These are phyloP conservation scores for Agonopterix heracliana DNA, from an alignment of 2,888 invertebrate genomes.

Conservation along the genomic window DNA sequence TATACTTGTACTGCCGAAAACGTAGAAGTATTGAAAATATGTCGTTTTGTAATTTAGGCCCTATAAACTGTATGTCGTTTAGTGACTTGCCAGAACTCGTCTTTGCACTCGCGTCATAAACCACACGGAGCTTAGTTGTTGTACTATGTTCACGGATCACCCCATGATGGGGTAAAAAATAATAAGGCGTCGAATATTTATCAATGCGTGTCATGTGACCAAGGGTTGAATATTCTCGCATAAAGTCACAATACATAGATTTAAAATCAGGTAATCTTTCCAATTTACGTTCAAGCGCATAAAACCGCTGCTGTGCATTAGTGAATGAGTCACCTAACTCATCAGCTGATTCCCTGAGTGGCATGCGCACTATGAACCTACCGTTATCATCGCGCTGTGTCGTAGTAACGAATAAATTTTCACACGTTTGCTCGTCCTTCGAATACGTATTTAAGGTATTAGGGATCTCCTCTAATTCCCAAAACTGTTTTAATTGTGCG, in stretches of 20 bases:
- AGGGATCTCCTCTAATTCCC: constrained; percentile 15
- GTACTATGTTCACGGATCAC: constrained; percentile 1
- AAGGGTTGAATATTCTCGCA: constrained; percentile 4
- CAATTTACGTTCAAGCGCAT: not conserved
- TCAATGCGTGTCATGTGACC: constrained; percentile 5
- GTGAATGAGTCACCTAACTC: constrained; percentile 2
- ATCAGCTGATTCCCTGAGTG: constrained; percentile 5
- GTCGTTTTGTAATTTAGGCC: constrained; percentile 4
- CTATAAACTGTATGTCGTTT: constrained; percentile 1
- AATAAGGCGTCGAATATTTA: constrained; percentile 1
- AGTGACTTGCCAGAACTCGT: not conserved
- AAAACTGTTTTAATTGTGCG: constrained; percentile 10
- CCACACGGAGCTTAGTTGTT: constrained; percentile 2
- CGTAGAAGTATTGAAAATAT: constrained; percentile 6
- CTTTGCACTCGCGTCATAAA: not conserved
- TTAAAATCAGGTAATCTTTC: not conserved
- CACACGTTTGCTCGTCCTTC: constrained; percentile 7
- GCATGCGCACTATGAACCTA: constrained; percentile 6
- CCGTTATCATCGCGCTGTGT: constrained; percentile 7
- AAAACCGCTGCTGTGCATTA: constrained; percentile 2
- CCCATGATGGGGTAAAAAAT: constrained; percentile 6
- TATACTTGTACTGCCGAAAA: constrained; percentile 1
- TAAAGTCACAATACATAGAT: not conserved
- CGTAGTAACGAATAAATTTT: constrained; percentile 8
- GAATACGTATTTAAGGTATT: not conserved